phyloP scores from a whole-genome alignment of 1,140 invertebrate genomes.

The Euura saliciscinereae region DNA sequence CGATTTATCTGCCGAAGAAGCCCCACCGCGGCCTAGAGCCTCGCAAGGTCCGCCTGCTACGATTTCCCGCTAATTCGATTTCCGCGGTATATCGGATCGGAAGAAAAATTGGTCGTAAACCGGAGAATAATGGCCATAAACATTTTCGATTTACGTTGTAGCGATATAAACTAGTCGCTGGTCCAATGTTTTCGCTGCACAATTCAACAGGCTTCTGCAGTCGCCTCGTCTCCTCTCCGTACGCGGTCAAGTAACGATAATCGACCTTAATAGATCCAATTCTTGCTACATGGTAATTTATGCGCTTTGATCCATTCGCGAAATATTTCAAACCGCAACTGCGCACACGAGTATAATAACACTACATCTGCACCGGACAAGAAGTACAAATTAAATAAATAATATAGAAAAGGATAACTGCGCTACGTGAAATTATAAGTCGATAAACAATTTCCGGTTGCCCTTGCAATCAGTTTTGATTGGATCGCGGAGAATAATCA shows the following conservation, averaged over 20 bases:
- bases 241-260: neutral
- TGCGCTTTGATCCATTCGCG: neutral
- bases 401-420: too few relatives aligned
- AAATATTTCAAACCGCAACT: too few relatives aligned
- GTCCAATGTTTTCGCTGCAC: neutral
- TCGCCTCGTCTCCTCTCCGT: neutral
- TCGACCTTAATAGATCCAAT: slow-evolving; percentile 5
- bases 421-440: too few relatives aligned
- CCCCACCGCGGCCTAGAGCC: neutral
- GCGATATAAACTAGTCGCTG: too few relatives aligned
- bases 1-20: neutral
- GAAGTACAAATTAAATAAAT: too few relatives aligned
- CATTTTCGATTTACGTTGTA: too few relatives aligned
- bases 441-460: too few relatives aligned
- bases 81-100: neutral
- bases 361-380: too few relatives aligned
- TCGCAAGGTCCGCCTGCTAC: neutral
- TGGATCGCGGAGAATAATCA: neutral
- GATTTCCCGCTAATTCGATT: slow-evolving; percentile 2
- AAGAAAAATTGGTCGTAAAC: too few relatives aligned
- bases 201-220: neutral
- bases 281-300: neutral
- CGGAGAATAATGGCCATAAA: too few relatives aligned
- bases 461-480: neutral
- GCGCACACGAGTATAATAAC: too few relatives aligned